phyloP scores from a whole-genome alignment of 2,113 vertebrate genomes.

The Solea solea region DNA sequence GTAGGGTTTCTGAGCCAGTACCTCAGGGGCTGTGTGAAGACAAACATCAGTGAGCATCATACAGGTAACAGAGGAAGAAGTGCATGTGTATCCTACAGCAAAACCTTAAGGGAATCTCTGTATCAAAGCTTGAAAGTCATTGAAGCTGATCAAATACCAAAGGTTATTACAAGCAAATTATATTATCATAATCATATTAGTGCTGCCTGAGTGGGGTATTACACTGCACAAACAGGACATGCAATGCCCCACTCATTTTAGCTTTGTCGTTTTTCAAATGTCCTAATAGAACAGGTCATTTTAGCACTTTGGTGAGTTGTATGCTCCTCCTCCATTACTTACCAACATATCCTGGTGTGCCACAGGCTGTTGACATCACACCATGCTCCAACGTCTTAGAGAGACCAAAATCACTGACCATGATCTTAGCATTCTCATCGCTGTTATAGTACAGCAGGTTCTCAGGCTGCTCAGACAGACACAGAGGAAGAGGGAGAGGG shows the following conservation, averaged over 20 bases:
- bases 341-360: conserved; percentile 96
- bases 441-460: conserved; percentile 92
- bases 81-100: too few species aligned
- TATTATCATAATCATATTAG: too few species aligned
- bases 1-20: conserved; percentile 93
- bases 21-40: conserved; percentile 87
- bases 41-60: conserved; percentile 21
- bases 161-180: too few species aligned
- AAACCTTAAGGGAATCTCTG: too few species aligned
- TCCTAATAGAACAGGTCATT: neutral
- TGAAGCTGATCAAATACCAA: too few species aligned
- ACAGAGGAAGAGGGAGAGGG: neutral
- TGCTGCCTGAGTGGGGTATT: too few species aligned
- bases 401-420: conserved; percentile 96
- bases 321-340: conserved; percentile 15
- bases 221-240: too few species aligned
- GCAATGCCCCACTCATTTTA: too few species aligned
- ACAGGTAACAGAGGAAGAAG: neutral
- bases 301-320: neutral
- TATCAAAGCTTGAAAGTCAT: too few species aligned
- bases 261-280: too few species aligned
- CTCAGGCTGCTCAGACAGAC: conserved; percentile 84
- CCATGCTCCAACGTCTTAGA: conserved; percentile 92
- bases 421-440: conserved; percentile 94
- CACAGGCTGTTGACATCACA: conserved; percentile 94